Base-by-base conservation (phyloP, 2,113 vertebrate genomes). In the Calyptomena viridis region DNA sequence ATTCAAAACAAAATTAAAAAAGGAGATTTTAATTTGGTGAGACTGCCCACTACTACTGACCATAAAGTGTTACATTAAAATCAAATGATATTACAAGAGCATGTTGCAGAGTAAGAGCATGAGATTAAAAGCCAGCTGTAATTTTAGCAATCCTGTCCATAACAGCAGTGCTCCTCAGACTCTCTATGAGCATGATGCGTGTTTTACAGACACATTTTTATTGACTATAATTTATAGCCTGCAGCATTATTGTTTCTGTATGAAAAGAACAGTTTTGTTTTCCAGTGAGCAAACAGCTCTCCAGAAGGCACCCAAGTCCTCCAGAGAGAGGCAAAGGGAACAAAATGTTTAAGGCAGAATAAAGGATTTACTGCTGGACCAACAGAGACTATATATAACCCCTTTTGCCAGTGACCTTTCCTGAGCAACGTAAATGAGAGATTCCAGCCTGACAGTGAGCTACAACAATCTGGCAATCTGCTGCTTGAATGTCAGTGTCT, bases 121-220 rank as follows among this genome's bases (percentile, higher is more conserved):
- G 71, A 73, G 71, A 87, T 76, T 82, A 93, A 97, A 97, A 80
- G 35, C 20, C 87, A 94, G 66, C 81, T 84, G 71, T 71, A 84
- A 82, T 95, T 89, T 84, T 42, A 85, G 67, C 69, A 64, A 30
- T 42, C 62, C 35, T 72, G 77, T 35, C 77, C 86, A 50, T 85
- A 55, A 68, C 66, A 91, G 37, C 55, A 66, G 79, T 1, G 8
- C 66, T 79, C 37, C 77, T 68, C 8, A 6, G 66, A n/a, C 69
- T 71, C 60, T 42, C 53, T 19, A 44, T 58, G 66, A 89, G 53
- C 74, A 42, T 12, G 49, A 60, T 68, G 89, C 53, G 15, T 79
- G 80, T 66, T 94, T 95, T 89, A 95, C 81, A 91, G 84, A 56
- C 62, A 68, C 0, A 0, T 56, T 89, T 93, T 82, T 76, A 91